phyloP scores from a whole-genome alignment of 2,888 invertebrate genomes.

The Nephrotoma guestfalica region DNA sequence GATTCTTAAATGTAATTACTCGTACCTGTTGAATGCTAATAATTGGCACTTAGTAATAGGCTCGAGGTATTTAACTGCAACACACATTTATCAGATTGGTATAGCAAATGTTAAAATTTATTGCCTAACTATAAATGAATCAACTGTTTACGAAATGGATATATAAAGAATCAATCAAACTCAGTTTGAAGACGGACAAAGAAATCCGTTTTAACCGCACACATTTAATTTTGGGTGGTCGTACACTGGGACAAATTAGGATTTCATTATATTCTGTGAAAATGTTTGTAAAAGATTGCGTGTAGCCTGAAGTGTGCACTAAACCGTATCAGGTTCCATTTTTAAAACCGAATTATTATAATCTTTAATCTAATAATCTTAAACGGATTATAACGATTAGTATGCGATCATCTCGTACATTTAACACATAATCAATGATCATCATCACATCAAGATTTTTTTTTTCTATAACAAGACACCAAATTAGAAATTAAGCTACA shows the following conservation, averaged over 20 bases:
- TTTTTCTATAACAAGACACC: not conserved
- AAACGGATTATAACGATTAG: not conserved
- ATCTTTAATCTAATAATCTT: not conserved
- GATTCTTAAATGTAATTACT: not conserved
- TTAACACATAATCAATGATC: not conserved
- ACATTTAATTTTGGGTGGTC: not conserved
- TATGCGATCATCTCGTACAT: not conserved
- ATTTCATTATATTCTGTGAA: not conserved
- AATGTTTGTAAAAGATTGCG: not conserved
- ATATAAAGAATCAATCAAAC: not conserved
- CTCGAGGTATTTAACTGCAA: not conserved
- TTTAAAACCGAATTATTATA: not conserved
- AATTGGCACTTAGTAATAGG: not conserved
- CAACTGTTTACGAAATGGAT: not conserved
- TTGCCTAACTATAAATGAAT: not conserved
- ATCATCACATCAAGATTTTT: not conserved
- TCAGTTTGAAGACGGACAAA: not conserved
- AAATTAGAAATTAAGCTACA: not conserved
- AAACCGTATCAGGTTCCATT: not conserved
- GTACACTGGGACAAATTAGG: not conserved
- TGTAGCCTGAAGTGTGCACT: not conserved
- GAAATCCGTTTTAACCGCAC: not conserved
- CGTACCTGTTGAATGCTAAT: not conserved
- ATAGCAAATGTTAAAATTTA: not conserved
- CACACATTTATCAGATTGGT: not conserved